Base-by-base conservation (phyloP, 2,797 vertebrate genomes). In the Falco berigora region DNA sequence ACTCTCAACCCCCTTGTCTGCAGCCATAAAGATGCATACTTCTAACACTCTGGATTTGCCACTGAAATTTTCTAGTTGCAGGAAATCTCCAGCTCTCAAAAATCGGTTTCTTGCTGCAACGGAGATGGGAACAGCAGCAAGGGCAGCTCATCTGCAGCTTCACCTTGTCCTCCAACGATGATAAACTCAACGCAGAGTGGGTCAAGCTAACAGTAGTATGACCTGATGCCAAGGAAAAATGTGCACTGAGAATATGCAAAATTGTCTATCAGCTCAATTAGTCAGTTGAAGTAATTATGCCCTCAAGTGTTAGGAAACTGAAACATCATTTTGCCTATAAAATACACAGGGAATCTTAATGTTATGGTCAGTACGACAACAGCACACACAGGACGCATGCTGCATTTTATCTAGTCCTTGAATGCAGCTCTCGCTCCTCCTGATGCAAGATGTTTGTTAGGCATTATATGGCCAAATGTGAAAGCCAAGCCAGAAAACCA, bases 301-400 rank as follows among this genome's bases (percentile, higher is more conserved):
- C 93, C 69, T 95, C 36, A 95, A 94, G 66, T 50, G 87, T 90
- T 85, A 91, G 23, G 49, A 96, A 96, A 91, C 92, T 47, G 76
- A 92, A 92, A 94, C 95, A 64, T 25, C 76, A 34, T 82, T 67
- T 94, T 91, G 62, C 74, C 85, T 61, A 77, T 82, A 85, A 93
- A 91, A 71, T 27, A 94, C 50, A 77, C 12, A 34, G 56, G 8
- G 27, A 71, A 50, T 62, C 38, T 72, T 76, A 90, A n/a, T 59
- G 36, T 69, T 92, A 64, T 0, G 2, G 66, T 71, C 80, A 84
- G 58, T 59, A 88, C 89, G 62, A 64, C 67, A 90, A 85, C 10
- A 86, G 59, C 69, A 28, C 10, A 28, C 42, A 72, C 66, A 62
- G 66, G 49, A 78, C 36, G 66, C 47, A 67, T 7, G 23, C 64